These are phyloP conservation scores for Edolisoma coerulescens DNA, from an alignment of 2,113 vertebrate species.

Conservation along the genomic window DNA sequence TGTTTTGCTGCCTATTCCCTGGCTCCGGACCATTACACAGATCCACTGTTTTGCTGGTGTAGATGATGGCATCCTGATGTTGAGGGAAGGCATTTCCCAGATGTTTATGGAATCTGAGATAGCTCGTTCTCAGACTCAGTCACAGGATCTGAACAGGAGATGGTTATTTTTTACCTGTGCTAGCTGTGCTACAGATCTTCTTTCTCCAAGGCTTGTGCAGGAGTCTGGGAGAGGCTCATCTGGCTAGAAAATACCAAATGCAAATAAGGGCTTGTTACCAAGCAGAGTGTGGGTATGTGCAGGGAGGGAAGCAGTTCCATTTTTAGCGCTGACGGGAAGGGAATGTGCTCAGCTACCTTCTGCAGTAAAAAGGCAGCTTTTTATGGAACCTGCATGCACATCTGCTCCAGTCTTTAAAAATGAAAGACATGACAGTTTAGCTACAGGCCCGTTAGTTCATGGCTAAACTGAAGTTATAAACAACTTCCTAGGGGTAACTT, in stretches of 20 bases:
- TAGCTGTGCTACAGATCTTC: slow-evolving; percentile 72
- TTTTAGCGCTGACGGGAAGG: not conserved
- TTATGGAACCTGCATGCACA: slow-evolving; percentile 16
- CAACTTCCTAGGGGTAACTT: not conserved
- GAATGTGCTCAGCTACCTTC: slow-evolving; percentile 21
- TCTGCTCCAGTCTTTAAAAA: not conserved
- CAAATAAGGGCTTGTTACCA: slow-evolving; percentile 13
- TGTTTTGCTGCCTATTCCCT: not conserved
- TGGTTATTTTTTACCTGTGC: slow-evolving; percentile 75
- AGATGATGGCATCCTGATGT: not conserved
- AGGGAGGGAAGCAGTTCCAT: not conserved
- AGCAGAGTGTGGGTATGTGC: slow-evolving; percentile 12
- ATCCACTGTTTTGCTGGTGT: not conserved
- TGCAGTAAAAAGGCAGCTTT: not conserved
- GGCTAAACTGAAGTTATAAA: not conserved
- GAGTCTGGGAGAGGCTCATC: not conserved
- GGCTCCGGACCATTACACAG: not conserved
- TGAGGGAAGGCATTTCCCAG: not conserved
- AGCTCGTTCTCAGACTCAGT: not conserved
- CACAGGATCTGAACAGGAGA: not conserved
- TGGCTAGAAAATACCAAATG: slow-evolving; percentile 42
- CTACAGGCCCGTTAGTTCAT: not conserved
- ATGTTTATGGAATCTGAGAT: not conserved
- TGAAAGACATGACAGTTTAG: not conserved
- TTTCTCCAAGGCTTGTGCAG: slow-evolving; percentile 25